Evolutionary conservation across 2,113 vertebrate species (phyloP).

Genomic region (Penelope pileata): DNA sequence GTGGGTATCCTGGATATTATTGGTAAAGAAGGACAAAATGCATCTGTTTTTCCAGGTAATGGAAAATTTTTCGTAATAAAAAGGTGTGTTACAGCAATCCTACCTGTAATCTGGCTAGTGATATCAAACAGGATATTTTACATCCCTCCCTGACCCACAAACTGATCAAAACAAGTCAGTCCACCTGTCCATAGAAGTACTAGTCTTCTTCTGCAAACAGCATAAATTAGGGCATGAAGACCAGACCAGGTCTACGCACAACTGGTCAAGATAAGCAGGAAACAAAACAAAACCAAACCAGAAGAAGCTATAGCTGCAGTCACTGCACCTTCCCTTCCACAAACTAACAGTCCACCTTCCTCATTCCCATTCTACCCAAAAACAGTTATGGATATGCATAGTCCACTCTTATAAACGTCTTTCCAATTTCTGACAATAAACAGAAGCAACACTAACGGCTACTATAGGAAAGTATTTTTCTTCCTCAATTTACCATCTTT

Average conservation of each 20-base stretch:
- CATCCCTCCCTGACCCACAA: not conserved
- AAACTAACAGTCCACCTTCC: not conserved
- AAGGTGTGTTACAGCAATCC: not conserved
- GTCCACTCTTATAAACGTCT: not conserved
- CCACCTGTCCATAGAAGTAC: not conserved
- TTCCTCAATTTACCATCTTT: not conserved
- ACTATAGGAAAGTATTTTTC: not conserved
- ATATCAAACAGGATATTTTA: not conserved
- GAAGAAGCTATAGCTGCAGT: not conserved
- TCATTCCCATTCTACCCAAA: not conserved
- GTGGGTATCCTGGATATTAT: not conserved
- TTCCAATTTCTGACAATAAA: not conserved
- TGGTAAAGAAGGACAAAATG: not conserved
- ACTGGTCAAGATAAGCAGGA: not conserved
- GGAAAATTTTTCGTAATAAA: not conserved
- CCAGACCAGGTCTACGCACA: not conserved
- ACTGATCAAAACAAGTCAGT: not conserved
- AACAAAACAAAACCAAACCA: not conserved
- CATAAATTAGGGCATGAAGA: not conserved
- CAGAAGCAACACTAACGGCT: not conserved
- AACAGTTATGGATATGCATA: fast-evolving
- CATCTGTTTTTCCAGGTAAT: not conserved
- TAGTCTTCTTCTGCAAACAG: not conserved
- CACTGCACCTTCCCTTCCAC: not conserved
- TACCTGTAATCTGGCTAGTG: not conserved